Evolutionary conservation across 2,113 vertebrate genomes (phyloP).

Genomic region (Chloropsis hardwickii): DNA sequence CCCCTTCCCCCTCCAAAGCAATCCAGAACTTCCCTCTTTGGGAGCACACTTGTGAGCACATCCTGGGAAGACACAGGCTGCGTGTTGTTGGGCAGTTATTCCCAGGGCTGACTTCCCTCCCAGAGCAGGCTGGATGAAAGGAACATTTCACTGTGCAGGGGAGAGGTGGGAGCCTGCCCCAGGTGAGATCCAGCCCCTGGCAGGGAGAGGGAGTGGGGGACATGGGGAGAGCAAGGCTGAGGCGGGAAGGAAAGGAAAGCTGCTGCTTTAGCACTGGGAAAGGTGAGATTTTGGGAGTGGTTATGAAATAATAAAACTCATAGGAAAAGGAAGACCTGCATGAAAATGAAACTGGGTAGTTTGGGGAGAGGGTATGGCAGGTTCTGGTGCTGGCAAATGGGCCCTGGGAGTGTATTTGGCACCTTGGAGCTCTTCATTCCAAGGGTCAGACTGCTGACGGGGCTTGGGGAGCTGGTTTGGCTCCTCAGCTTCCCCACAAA

Average conservation of each 20-base stretch:
- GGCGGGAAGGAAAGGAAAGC: background rate
- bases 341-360: background rate
- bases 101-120: constrained; percentile 41
- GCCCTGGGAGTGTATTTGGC: background rate
- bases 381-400: background rate
- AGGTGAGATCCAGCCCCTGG: background rate
- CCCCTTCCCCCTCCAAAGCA: background rate
- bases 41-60: background rate
- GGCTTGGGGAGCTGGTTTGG: background rate
- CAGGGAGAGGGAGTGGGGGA: background rate
- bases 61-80: constrained; percentile 51
- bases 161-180: background rate
- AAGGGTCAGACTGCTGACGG: rapidly evolving
- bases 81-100: constrained; percentile 58
- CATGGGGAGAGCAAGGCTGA: rapidly evolving
- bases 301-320: background rate
- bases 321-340: background rate
- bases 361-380: background rate
- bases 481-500: background rate
- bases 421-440: background rate
- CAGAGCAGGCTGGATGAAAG: background rate
- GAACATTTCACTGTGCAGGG: background rate
- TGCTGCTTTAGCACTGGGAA: background rate
- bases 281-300: background rate
- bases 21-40: background rate